A percentile compares a stretch with the other conserved stretches of the same genome.
These are phyloP conservation scores for Drosophila mulleri DNA, from an alignment of 2,888 invertebrate species.

Conservation along the genomic window DNA sequence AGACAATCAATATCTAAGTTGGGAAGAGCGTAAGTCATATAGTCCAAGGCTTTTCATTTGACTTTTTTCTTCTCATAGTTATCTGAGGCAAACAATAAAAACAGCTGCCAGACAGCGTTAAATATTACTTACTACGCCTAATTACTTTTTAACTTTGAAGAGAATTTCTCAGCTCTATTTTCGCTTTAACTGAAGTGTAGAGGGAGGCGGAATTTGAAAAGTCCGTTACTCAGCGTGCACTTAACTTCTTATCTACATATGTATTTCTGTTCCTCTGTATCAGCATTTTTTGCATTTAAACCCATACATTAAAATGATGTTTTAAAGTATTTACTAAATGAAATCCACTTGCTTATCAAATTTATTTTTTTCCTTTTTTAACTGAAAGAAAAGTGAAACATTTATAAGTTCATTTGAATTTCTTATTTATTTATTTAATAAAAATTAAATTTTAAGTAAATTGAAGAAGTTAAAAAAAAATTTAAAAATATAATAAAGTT, in stretches of 20 bases:
- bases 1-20: constrained; percentile 16
- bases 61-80: constrained; percentile 2
- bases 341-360: neutral
- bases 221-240: neutral
- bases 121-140: neutral
- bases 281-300: no score
- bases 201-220: neutral
- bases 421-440: no score
- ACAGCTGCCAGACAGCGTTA: constrained; percentile 25
- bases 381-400: neutral
- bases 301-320: neutral
- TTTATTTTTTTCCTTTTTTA: no score
- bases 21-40: neutral
- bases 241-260: neutral
- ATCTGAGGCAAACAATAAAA: constrained; percentile 22
- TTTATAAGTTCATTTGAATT: no score
- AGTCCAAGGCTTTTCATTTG: neutral
- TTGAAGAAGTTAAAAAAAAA: no score
- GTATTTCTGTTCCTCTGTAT: neutral
- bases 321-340: neutral
- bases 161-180: neutral
- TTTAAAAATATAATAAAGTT: no score
- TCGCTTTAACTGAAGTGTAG: neutral
- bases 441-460: no score
- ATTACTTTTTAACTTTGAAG: neutral